Base-by-base conservation (phyloP, 2,888 invertebrate species). In the Pristionchus entomophagus region DNA sequence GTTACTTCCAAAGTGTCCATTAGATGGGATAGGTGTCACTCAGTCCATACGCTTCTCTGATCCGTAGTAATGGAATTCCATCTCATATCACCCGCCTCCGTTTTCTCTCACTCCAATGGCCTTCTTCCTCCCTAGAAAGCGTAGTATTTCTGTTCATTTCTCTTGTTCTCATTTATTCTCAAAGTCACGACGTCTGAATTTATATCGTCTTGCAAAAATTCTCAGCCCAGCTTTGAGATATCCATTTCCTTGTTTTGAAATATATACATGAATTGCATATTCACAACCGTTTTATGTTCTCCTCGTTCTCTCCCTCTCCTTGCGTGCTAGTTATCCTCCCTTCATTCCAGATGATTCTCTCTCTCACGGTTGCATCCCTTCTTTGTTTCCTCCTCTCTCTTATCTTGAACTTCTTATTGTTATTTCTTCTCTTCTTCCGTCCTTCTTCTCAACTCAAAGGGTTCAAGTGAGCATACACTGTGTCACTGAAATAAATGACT, bases 401-500 rank as follows among this genome's bases (percentile, higher is more conserved):
- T 56, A 59, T 59, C 1, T 3, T 82, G 35, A 51, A 35, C n/a
- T 29, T 83, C 29, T 3, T 65, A n/a, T 35, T 65, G 1, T 41
- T 62, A 1, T 83, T 38, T n/a, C 81, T 81, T 22, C 56, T 81
- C 6, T 35, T 81, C 81, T 56, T 38, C 35, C 41, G 81, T 17
- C 81, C 81, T 35, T 38, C 56, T 4, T 29, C 53, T 56, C 81
- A 81, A 38, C 56, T 81, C n/a, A 69, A 69, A 41, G 69, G 69
- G 22, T 69, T n/a, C 69, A 69, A 41, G 69, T 69, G 41, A 35
- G 69, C 2, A 19, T 38, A 3, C 19, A 17, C 22, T 12, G 19
- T 59, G 12, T 65, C 12, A 29, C 32, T 49, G 29, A 45, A 3
- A 5, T 14, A 45, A 45, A 45, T 41, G 8, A 41, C 38, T 41